These are phyloP conservation scores for Coronaproctus castanopsis DNA, from an alignment of 2,888 invertebrate genomes.

Conservation along the genomic window DNA sequence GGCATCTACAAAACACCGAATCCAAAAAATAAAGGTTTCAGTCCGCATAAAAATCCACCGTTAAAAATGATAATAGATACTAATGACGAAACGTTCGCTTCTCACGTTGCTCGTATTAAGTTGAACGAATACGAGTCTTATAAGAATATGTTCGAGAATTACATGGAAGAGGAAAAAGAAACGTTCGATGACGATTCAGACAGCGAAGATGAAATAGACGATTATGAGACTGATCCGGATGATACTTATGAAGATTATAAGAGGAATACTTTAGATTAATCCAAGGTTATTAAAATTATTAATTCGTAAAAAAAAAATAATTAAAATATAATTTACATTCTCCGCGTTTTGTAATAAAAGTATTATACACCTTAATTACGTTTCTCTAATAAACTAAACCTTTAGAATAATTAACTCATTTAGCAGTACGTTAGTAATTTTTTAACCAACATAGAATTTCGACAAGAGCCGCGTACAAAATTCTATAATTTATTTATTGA, in stretches of 20 bases:
- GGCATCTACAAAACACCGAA: constrained; percentile 9
- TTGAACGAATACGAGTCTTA: constrained; percentile 16
- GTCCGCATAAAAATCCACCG: constrained; percentile 12
- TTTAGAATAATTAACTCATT: no score
- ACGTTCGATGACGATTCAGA: constrained; percentile 16
- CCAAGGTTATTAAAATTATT: background rate
- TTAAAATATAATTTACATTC: no score
- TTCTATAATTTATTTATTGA: no score
- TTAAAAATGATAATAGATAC: constrained; percentile 15
- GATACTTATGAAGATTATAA: background rate
- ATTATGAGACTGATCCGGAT: background rate
- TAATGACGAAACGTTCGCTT: constrained; percentile 12
- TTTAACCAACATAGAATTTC: no score
- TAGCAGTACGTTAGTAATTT: no score
- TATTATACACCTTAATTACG: no score
- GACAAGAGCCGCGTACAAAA: no score
- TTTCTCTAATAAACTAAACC: no score
- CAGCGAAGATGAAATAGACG: background rate
- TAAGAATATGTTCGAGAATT: constrained; percentile 16
- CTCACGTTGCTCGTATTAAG: constrained; percentile 14
- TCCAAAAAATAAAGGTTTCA: constrained; percentile 11
- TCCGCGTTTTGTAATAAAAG: no score
- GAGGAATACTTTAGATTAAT: background rate
- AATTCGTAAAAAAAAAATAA: background rate
- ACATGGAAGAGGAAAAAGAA: constrained; percentile 21